Evolutionary conservation across 2,888 invertebrate genomes (phyloP).

Genomic region (Tinea pellionella): DNA sequence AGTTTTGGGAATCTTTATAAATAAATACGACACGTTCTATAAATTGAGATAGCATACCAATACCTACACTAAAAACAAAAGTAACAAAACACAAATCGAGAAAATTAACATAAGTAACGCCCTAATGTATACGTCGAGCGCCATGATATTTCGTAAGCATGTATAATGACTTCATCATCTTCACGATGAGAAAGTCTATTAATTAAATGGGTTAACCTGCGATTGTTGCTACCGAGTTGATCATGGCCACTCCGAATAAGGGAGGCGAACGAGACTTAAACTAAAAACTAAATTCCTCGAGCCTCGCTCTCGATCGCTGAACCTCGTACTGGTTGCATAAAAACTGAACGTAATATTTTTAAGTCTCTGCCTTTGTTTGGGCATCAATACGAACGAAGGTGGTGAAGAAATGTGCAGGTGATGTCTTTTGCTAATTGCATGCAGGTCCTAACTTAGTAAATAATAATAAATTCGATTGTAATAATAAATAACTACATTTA

Average conservation of each 20-base stretch:
- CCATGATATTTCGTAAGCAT: constrained; percentile 40
- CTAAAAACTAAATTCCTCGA: constrained; percentile 48
- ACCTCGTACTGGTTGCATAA: constrained; percentile 9
- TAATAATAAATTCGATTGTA: neutral
- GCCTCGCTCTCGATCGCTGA: constrained; percentile 13
- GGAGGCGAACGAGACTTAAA: constrained; percentile 32
- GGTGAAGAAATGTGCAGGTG: constrained; percentile 1
- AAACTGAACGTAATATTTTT: constrained; percentile 9
- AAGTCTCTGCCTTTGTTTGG: constrained; percentile 12
- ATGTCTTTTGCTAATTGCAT: constrained; percentile 4
- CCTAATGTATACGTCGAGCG: constrained; percentile 21
- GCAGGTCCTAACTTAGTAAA: neutral
- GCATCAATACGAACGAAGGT: neutral
- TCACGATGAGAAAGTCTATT: constrained; percentile 38
- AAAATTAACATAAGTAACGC: constrained; percentile 20
- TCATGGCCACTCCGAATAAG: constrained; percentile 32
- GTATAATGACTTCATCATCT: constrained; percentile 50
- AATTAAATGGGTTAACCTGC: constrained; percentile 29
- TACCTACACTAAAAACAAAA: neutral
- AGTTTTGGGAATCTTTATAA: no score
- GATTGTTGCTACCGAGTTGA: constrained; percentile 21
- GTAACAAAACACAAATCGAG: neutral
- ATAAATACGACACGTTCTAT: no score
- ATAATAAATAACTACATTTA: constrained; percentile 2
- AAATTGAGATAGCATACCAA: neutral